phyloP scores from a whole-genome alignment of 2,797 vertebrate genomes.

The Eurystomus glaucurus region DNA sequence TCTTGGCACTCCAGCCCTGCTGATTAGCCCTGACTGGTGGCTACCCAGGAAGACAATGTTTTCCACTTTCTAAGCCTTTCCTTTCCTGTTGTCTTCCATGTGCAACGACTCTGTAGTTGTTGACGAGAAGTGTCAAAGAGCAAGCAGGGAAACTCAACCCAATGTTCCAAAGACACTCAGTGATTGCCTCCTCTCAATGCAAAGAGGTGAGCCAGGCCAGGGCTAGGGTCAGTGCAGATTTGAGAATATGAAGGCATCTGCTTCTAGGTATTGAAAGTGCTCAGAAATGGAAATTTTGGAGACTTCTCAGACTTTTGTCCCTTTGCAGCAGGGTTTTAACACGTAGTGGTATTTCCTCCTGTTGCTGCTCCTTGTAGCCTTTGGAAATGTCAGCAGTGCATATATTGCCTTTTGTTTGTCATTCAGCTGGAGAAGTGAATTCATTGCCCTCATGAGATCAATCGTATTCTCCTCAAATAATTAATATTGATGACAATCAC shows the following conservation, averaged over 20 bases:
- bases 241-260: neutral
- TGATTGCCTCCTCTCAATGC: neutral
- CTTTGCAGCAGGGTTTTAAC: neutral
- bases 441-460: slow-evolving; percentile 63
- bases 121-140: neutral
- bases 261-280: neutral
- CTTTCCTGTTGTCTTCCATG: neutral
- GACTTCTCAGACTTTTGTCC: neutral
- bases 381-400: slow-evolving; percentile 55
- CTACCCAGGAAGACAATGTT: neutral
- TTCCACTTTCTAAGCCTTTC: neutral
- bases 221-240: neutral
- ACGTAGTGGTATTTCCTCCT: neutral
- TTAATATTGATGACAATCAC: slow-evolving; percentile 55
- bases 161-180: neutral
- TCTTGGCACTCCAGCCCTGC: neutral
- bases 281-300: neutral
- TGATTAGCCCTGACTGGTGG: neutral
- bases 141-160: neutral
- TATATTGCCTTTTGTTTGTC: slow-evolving; percentile 69
- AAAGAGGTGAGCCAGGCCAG: neutral
- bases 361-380: slow-evolving; percentile 9
- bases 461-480: slow-evolving; percentile 54
- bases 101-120: neutral
- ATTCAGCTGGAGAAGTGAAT: slow-evolving; percentile 40